Evolutionary conservation across 2,797 vertebrate species (phyloP), one percentile per base, ranked within the genome.

Genomic region (Hyperoplus lanceolatus): DNA sequence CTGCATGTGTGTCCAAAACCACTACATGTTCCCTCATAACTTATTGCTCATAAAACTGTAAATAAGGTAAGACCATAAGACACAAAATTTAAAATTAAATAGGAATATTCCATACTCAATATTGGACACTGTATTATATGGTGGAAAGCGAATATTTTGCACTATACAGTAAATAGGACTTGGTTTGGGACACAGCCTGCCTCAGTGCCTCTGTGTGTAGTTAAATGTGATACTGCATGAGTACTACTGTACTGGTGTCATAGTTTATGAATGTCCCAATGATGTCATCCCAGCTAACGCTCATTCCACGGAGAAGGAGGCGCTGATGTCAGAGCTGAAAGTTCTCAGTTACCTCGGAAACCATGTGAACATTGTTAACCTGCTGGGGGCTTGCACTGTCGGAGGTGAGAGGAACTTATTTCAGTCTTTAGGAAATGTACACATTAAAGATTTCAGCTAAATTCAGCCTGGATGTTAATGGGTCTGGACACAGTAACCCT

Each of bases 281-380:
- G 71, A 80, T 91, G 69, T 90, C 84, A 60, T 80, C 63, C 0
- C 91, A 99, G 98, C 97, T 65, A 99, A 98, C 11, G 98, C 98
- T 89, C 97, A 99, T 84, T 89, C 97, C 71, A 99, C 97, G 0
- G 98, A 99, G 91, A 96, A 97, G 88, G 98, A 99, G 90, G 98
- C 98, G 10, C 95, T 99, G 80, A 99, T 99, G 98, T 99, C 98
- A 21, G 98, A 99, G 90, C 96, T 99, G 81, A 99, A 99, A 93
- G 97, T 99, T 75, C 94, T 99, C 81, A 98, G 97, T 94, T 99
- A 99, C 93, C 97, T 99, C 36, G 98, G 98, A 73, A 97, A 98
- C 93, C 97, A 99, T 56, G 95, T 98, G 93, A 99, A 99, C 87
- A 99, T 99, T 0, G 98, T 99, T 50, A 99, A 99, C 94, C 96